Evolutionary conservation across 1,140 invertebrate species (phyloP), one percentile per base, ranked within the genome.

Genomic region (Chymomyza costata): DNA sequence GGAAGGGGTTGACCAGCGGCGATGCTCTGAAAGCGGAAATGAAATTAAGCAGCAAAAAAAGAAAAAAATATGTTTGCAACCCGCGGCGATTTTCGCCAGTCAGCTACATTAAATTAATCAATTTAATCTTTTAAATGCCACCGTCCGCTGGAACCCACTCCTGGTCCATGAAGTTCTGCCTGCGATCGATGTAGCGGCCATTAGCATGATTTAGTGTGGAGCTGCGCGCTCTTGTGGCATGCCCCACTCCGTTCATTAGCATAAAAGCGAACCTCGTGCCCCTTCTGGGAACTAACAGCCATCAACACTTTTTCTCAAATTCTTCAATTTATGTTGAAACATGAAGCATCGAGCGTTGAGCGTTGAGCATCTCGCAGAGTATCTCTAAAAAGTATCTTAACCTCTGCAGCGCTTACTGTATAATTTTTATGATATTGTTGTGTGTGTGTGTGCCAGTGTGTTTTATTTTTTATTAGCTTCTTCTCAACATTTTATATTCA

Each of bases 41-140:
- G 63, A 78, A 78, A 80, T 78, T 80, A 78, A 80, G 71, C 73
- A 63, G n/a, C n/a, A n/a, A n/a, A n/a, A n/a, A n/a, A n/a, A n/a
- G n/a, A n/a, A n/a, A n/a, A 76, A 76, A 63, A 78, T 78, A 78
- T 78, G 71, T 69, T 66, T 60, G 34, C 70, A 61, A 56, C 69
- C 37, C 39, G 21, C 21, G 8, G 8, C 21, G 21, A 25, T 25
- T 25, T 25, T 25, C 8, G 21, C 21, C 21, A 25, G 21, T 25
- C 21, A 25, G 35, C 73, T 56, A 56, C 63, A 81, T 82, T 67
- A 52, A 82, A 82, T 82, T 82, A 82, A 82, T 82, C 76, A 82
- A 82, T 82, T 82, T 82, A 71, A 82, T 66, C 70, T 54, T 43
- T 66, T 66, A 55, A 66, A 59, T 63, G 30, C 44, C 44, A 13